Percentiles rank a stretch among this genome's conserved stretches.
phyloP scores from a whole-genome alignment of 53 echinoderm and acorn worm species.

The Actinopyga echinites region DNA sequence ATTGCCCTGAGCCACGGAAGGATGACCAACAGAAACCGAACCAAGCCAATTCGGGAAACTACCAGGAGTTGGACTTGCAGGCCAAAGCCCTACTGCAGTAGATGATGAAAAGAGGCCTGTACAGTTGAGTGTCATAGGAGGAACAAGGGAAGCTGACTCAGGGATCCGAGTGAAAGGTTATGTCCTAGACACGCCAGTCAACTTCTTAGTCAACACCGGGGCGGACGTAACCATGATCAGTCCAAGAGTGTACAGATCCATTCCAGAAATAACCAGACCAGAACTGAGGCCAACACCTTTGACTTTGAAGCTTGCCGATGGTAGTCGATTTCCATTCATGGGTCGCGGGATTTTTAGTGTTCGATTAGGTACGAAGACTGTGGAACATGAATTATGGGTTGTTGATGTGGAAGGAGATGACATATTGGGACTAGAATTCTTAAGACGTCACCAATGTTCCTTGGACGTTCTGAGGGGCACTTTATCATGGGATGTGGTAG shows the following conservation, averaged over 20 bases:
- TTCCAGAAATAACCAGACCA: not conserved
- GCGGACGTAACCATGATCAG: constrained; percentile 22
- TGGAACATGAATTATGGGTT: not conserved
- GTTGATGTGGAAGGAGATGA: not conserved
- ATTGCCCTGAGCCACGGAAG: not conserved
- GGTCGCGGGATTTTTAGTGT: constrained; percentile 8
- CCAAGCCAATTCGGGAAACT: not conserved
- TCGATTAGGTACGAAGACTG: not conserved
- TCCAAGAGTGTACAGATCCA: not conserved
- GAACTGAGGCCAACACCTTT: not conserved
- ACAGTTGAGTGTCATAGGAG: not conserved
- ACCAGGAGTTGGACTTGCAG: not conserved
- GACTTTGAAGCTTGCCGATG: constrained; percentile 14
- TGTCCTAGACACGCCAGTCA: not conserved
- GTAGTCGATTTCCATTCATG: not conserved
- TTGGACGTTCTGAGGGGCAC: not conserved
- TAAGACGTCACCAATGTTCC: not conserved
- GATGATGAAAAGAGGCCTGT: too few relatives aligned
- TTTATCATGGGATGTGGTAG: not conserved
- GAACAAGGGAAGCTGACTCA: not conserved
- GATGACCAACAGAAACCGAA: not conserved
- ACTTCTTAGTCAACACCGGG: constrained; percentile 20
- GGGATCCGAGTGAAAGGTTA: not conserved
- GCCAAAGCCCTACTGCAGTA: not conserved
- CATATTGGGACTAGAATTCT: not conserved